Percentiles rank a stretch among this genome's conserved stretches.
These are phyloP conservation scores for Strigamia transsilvanica DNA, from an alignment of 2,888 invertebrate genomes.

Conservation along the genomic window DNA sequence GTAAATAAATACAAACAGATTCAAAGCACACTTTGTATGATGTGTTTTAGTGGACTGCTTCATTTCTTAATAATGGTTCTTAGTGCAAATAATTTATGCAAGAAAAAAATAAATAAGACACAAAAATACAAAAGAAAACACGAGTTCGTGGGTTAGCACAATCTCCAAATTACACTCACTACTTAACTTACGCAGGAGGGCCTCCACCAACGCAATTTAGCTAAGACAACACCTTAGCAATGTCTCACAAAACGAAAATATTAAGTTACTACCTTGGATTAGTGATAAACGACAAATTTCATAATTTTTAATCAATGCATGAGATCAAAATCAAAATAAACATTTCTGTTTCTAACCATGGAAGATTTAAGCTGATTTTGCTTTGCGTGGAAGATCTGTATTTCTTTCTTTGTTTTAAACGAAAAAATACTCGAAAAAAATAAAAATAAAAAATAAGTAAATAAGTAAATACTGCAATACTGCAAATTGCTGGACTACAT, in stretches of 20 bases:
- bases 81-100: constrained; percentile 31
- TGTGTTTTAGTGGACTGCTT: constrained; percentile 11
- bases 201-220: constrained; percentile 1
- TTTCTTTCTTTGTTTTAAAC: not conserved
- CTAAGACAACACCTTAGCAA: not conserved
- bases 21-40: constrained; percentile 29
- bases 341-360: constrained; percentile 3
- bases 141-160: not conserved
- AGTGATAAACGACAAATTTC: constrained; percentile 1
- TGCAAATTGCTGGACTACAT: too few species aligned
- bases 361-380: constrained; percentile 14
- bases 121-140: constrained; percentile 15
- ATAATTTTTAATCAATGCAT: not conserved
- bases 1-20: constrained; percentile 52
- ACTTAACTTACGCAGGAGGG: not conserved
- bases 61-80: constrained; percentile 18
- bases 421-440: not conserved
- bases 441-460: too few species aligned
- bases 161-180: constrained; percentile 4
- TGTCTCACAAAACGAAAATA: not conserved
- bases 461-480: too few species aligned
- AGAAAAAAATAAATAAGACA: constrained; percentile 37
- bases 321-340: constrained; percentile 32
- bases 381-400: constrained; percentile 25
- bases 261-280: not conserved